Percentiles rank a stretch among this genome's conserved stretches.
Evolutionary conservation across 2,888 invertebrate genomes (phyloP).

Genomic region (Caenorhabditis afra): DNA sequence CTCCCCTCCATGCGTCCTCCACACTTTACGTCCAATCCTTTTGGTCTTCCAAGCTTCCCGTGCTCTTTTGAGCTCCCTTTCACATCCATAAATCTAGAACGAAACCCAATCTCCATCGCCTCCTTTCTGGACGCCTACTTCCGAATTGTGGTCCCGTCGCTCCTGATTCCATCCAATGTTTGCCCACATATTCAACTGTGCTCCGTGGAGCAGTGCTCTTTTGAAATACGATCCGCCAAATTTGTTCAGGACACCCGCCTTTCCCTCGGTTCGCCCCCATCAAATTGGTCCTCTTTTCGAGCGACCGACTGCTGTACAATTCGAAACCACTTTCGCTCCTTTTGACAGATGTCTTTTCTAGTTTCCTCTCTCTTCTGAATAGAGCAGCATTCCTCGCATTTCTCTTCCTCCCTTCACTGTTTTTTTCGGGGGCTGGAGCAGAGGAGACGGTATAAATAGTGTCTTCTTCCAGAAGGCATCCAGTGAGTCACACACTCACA

Average conservation of each 20-base stretch:
- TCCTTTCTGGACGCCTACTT: neutral
- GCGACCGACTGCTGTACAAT: constrained; percentile 10
- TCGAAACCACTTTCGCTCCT: constrained; percentile 4
- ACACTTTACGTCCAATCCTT: too few relatives aligned
- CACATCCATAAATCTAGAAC: constrained; percentile 29
- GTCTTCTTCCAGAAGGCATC: too few relatives aligned
- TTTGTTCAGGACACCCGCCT: constrained; percentile 52
- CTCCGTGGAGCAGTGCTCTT: constrained; percentile 38
- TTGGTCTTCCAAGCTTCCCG: neutral
- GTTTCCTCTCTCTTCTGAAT: neutral
- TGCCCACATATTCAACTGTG: constrained; percentile 23
- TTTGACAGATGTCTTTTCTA: constrained; percentile 10
- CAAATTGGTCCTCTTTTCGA: constrained; percentile 36
- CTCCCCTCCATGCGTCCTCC: neutral
- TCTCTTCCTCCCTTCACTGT: neutral
- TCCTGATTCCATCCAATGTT: constrained; percentile 34
- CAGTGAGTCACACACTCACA: constrained; percentile 5
- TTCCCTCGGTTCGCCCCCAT: neutral
- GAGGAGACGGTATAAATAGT: neutral
- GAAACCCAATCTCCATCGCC: constrained; percentile 38
- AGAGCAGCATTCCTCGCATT: neutral
- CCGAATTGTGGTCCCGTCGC: constrained; percentile 21
- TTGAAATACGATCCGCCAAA: constrained; percentile 56
- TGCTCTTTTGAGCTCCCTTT: neutral
- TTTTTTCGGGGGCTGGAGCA: neutral